Evolutionary conservation across 2,113 vertebrate species (phyloP).

Genomic region (Centropus bengalensis): DNA sequence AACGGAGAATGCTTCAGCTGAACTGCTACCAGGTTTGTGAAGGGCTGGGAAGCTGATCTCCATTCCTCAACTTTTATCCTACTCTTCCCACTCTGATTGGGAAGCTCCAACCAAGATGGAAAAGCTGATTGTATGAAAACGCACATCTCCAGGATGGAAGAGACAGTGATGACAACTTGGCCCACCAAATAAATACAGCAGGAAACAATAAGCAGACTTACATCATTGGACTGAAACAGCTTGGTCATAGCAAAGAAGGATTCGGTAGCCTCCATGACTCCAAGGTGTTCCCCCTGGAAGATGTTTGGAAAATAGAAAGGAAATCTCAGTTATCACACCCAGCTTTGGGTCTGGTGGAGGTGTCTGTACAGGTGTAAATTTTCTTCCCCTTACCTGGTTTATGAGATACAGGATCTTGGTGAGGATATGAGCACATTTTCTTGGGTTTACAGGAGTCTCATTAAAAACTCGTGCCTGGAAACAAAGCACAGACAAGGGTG

Average conservation of each 20-base stretch:
- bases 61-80: background rate
- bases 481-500: background rate
- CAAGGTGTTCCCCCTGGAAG: constrained; percentile 92
- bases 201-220: constrained; percentile 70
- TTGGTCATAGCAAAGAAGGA: constrained; percentile 99
- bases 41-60: background rate
- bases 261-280: constrained; percentile 95
- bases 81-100: background rate
- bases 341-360: background rate
- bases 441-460: constrained; percentile 88
- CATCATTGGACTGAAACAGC: constrained; percentile 97
- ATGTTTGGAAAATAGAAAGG: background rate
- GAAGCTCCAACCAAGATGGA: background rate
- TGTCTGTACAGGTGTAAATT: background rate
- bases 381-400: constrained; percentile 88
- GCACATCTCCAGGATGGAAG: background rate
- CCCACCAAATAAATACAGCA: background rate
- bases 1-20: background rate
- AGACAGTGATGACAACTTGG: background rate
- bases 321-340: background rate
- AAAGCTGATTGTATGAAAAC: background rate
- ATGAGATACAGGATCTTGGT: constrained; percentile 98
- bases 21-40: background rate
- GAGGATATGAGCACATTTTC: constrained; percentile 97
- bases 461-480: constrained; percentile 84